Base-by-base conservation (phyloP, 92 coral and sea anemone genomes). In the Parazoanthus darwini region DNA sequence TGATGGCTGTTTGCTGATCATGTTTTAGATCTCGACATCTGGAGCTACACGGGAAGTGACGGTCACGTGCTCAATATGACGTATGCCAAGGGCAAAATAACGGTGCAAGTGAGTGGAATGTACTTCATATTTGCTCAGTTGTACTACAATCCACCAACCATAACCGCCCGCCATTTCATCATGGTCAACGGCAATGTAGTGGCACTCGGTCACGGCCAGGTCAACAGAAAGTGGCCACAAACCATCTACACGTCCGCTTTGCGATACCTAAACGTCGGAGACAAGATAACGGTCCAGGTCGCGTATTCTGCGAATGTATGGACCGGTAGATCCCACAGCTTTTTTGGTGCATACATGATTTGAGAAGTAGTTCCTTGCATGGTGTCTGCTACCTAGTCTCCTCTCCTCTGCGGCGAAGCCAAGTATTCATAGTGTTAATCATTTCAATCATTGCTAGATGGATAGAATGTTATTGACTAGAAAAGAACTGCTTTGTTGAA, bases 191-290 rank as follows among this genome's bases (percentile, higher is more conserved):
- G 35, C 25, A 38, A 36, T 0, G 20, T 11, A 3, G 35, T 63
- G 23, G 86, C 86, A 1, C 76, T 82, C 11, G 86, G 86, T 18
- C 86, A 82, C 23, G 54, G 35, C 3, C 11, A 38, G 18, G 33
- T 59, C 1, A 10, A 29, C 8, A 1, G 16, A 1, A 18, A 4
- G 56, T 6, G 51, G 15, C 7, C 74, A 36, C 74, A 65, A 22
- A 82, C 86, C 59, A 25, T 82, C 5, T 82, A 82, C 86, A 82
- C 86, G n/a, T 63, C 86, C 14, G 75, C 56, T 23, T 68, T 82
- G 74, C 38, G 26, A 37, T 67, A 22, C 39, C 86, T 82, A 3
- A 63, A 22, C 50, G 74, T 63, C 35, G 75, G 86, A 2, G 86
- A 82, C 43, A 65, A 59, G 74, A 63, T 82, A 59, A 37, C 74